Conservation (phyloP, 2,888 invertebrate species). For the Dasysyrphus tricinctus region DNA sequence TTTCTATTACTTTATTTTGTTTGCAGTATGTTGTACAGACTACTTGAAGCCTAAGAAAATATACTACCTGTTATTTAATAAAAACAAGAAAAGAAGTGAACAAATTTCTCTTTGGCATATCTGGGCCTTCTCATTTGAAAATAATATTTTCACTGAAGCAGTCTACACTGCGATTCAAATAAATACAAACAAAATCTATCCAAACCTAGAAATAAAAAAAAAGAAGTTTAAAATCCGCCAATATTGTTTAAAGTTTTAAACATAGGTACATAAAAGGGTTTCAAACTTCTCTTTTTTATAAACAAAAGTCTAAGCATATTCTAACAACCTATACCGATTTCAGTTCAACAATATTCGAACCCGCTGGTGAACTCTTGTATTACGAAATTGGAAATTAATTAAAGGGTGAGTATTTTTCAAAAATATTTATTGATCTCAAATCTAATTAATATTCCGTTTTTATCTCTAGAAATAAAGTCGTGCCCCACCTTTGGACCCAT, state of each 20-base stretch:
- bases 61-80: background rate
- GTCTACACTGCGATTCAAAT: conserved; percentile 31
- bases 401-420: background rate
- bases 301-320: background rate
- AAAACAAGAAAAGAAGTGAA: background rate
- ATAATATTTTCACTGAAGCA: conserved; percentile 54
- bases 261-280: background rate
- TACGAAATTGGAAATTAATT: background rate
- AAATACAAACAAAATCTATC: background rate
- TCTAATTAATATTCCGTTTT: background rate
- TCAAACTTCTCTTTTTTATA: conserved; percentile 39
- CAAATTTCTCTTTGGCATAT: conserved; percentile 55
- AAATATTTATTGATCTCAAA: background rate
- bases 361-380: background rate
- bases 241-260: background rate
- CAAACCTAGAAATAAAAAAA: conserved; percentile 8
- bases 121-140: conserved; percentile 61
- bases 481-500: background rate
- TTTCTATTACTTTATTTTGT: background rate
- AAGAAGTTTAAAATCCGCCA: conserved; percentile 30
- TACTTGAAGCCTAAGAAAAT: background rate
- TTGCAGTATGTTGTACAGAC: background rate
- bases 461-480: background rate
- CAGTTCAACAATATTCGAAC: conserved; percentile 32
- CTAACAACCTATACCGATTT: conserved; percentile 44